Base-by-base conservation (phyloP, 2,888 invertebrate species). In the Dendrolimus houi region DNA sequence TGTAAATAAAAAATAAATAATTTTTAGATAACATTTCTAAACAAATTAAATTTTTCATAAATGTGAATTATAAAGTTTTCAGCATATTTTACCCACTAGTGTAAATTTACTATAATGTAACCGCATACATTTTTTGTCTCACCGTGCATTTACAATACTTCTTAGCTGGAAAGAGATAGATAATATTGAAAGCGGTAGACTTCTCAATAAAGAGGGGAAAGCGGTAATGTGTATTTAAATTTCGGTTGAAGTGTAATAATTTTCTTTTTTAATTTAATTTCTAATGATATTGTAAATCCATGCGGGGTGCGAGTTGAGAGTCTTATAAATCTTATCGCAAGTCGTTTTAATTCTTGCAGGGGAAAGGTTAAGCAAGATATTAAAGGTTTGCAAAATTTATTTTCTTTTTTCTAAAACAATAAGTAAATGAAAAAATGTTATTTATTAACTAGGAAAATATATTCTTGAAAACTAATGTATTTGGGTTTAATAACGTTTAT, bases 211-310 rank as follows among this genome's bases (percentile, higher is more conserved):
- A 86, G 85, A 87, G 86, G 87, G 90, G 86, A 81, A 83, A 72
- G 66, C 78, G 74, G 79, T 89, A 91, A 89, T 89, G 88, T 82
- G 78, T 86, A 90, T 91, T 91, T 89, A 90, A 91, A 91, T 90
- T 87, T 85, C 77, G 82, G 82, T 83, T 87, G 83, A 81, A 90
- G 86, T 85, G 84, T 84, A 86, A 88, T 90, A 89, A 88, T 86
- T 91, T 80, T 77, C 75, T 85, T 88, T 89, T 90, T 89, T 89
- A 89, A 90, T 90, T 91, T 90, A 90, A 88, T 91, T 88, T 87
- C 79, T 86, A 85, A 85, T 83, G 73, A 69, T 64, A 68, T 75
- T 74, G 71, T 85, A 83, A 83, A 80, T 83, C 78, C 72, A 59
- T 54, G 65, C 69, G 68, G 82, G 81, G 85, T 73, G 77, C 74